Percentiles rank a stretch among this genome's conserved stretches.
Conservation (phyloP, 2,888 invertebrate genomes). For the Ochropleura leucogaster region DNA sequence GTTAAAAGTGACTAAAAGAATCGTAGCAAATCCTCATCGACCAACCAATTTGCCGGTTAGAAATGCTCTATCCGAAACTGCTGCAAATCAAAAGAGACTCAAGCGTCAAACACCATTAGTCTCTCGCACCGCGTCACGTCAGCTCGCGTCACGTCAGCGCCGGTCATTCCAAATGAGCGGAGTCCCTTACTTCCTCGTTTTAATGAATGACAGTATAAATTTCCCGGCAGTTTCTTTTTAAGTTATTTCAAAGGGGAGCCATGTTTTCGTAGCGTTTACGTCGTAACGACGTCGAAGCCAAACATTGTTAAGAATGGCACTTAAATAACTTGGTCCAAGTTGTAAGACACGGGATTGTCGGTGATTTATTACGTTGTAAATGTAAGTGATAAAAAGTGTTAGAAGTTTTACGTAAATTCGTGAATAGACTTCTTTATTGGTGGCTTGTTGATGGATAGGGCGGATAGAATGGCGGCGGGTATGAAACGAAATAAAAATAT, state of each 20-base stretch:
- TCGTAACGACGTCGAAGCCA: conserved; percentile 76
- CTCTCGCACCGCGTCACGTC: conserved; percentile 12
- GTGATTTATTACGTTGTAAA: conserved; percentile 60
- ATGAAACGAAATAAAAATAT: conserved; percentile 39
- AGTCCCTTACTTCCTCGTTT: conserved; percentile 63
- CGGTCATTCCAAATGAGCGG: conserved; percentile 48
- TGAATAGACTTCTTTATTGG: conserved; percentile 57
- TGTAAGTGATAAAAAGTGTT: conserved; percentile 57
- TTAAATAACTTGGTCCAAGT: conserved; percentile 68
- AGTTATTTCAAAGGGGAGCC: conserved; percentile 76
- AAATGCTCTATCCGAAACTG: conserved; percentile 8
- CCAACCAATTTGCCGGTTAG: neutral
- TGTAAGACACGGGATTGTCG: conserved; percentile 47
- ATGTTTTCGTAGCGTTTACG: conserved; percentile 77
- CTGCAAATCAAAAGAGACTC: conserved; percentile 28
- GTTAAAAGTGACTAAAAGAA: neutral
- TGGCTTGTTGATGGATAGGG: conserved; percentile 52
- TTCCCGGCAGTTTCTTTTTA: conserved; percentile 68
- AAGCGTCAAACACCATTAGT: conserved; percentile 32
- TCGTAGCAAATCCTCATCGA: neutral
- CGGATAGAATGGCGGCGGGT: conserved; percentile 14
- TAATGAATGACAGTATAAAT: conserved; percentile 71
- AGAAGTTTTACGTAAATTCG: conserved; percentile 57
- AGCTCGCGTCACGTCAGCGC: conserved; percentile 27
- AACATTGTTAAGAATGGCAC: conserved; percentile 81